Conservation (phyloP, 2,888 invertebrate genomes). For the Portevinia maculata region DNA sequence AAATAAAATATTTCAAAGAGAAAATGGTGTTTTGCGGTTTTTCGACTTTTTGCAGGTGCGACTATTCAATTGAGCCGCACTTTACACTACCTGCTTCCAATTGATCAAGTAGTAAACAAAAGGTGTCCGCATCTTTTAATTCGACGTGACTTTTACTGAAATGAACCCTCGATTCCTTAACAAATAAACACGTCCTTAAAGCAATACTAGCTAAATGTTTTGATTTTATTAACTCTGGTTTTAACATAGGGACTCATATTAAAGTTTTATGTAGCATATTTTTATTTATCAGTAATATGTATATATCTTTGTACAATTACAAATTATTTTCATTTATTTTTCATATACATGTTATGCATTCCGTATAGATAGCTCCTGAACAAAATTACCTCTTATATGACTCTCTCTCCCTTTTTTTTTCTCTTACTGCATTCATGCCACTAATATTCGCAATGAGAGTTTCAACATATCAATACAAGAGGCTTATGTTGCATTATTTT, state of each 20-base stretch:
- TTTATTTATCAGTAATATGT: conserved; percentile 49
- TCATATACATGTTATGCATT: conserved; percentile 15
- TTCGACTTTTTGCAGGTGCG: too few species aligned
- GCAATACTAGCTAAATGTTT: conserved; percentile 55
- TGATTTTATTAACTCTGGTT: conserved; percentile 57
- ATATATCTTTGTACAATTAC: conserved; percentile 64
- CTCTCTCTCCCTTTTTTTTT: neutral
- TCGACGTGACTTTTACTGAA: too few species aligned
- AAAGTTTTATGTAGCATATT: conserved; percentile 52
- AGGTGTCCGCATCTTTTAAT: too few species aligned
- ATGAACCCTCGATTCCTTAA: neutral
- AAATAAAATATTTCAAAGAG: too few species aligned
- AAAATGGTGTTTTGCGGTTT: too few species aligned
- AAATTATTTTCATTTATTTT: conserved; percentile 19
- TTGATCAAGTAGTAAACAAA: too few species aligned
- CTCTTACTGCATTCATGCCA: conserved; percentile 24
- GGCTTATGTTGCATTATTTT: conserved; percentile 28
- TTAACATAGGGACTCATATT: conserved; percentile 48
- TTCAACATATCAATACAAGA: conserved; percentile 5
- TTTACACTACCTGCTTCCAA: too few species aligned
- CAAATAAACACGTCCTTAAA: conserved; percentile 26
- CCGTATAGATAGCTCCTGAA: conserved; percentile 3
- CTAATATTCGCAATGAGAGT: conserved; percentile 26
- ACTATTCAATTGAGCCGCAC: too few species aligned
- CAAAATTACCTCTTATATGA: conserved; percentile 11